Conservation (phyloP, 2,888 invertebrate genomes). For the Cerastoderma edule region DNA sequence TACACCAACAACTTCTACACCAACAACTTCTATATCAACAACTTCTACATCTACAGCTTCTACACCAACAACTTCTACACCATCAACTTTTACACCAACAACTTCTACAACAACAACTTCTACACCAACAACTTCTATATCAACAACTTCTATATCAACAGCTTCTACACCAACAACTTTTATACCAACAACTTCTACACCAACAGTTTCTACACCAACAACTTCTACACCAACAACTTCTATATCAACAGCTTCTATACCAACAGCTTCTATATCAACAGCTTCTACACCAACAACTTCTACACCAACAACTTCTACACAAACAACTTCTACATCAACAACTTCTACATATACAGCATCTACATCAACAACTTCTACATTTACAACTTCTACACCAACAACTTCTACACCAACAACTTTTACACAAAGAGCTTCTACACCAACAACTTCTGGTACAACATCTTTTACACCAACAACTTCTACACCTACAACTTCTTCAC, state of each 20-base stretch:
- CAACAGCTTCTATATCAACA: too few relatives aligned
- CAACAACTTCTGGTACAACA: neutral
- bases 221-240: too few relatives aligned
- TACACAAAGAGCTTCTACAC: slow-evolving; percentile 8
- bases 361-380: slow-evolving; percentile 24
- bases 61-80: neutral
- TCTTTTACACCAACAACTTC: slow-evolving; percentile 2
- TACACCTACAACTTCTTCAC: slow-evolving; percentile 3
- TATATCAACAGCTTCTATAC: slow-evolving; percentile 25
- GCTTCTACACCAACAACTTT: neutral
- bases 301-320: neutral
- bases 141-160: slow-evolving; percentile 26
- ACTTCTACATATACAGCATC: neutral
- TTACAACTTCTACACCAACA: too few relatives aligned
- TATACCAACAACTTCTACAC: neutral
- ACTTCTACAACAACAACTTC: slow-evolving; percentile 9
- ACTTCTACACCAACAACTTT: slow-evolving; percentile 4
- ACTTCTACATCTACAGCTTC: too few relatives aligned
- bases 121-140: too few relatives aligned
- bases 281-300: neutral
- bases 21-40: slow-evolving; percentile 26
- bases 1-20: too few relatives aligned
- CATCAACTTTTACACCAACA: slow-evolving; percentile 1
- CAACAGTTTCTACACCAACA: slow-evolving; percentile 13
- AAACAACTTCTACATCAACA: slow-evolving; percentile 7